These are phyloP conservation scores for Grapholita molesta DNA, from an alignment of 1,140 invertebrate species.

Conservation along the genomic window DNA sequence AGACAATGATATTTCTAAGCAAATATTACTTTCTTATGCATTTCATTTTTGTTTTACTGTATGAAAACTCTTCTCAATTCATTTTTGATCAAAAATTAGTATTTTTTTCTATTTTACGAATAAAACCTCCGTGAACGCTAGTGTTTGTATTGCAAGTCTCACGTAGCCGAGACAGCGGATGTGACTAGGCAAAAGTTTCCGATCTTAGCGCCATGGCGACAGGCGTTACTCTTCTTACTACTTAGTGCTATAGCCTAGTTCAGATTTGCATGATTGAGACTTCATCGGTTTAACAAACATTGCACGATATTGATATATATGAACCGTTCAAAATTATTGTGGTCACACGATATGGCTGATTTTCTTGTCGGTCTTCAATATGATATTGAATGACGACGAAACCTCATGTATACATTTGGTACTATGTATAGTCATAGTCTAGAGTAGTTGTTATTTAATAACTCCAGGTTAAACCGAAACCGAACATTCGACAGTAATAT, in stretches of 20 bases:
- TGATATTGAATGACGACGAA: background rate
- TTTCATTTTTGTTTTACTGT: background rate
- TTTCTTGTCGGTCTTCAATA: background rate
- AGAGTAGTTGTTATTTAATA: too few species aligned
- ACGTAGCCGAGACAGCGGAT: background rate
- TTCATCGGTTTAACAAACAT: background rate
- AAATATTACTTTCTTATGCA: background rate
- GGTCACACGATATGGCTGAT: background rate
- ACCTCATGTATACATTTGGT: background rate
- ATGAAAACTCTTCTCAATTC: background rate
- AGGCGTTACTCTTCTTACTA: background rate
- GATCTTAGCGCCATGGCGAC: background rate
- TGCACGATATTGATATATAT: background rate
- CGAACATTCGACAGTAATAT: too few species aligned
- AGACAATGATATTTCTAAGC: too few species aligned
- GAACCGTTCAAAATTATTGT: background rate
- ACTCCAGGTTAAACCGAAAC: too few species aligned
- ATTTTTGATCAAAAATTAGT: background rate
- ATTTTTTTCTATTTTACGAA: background rate
- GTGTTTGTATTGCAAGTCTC: slow-evolving; percentile 10
- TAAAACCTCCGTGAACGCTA: background rate
- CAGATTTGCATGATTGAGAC: background rate
- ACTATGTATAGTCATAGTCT: too few species aligned
- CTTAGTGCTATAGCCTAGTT: background rate
- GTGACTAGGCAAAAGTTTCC: slow-evolving; percentile 10